These are phyloP conservation scores for Drosophila prostipennis DNA, from an alignment of 2,888 invertebrate genomes.

Conservation along the genomic window DNA sequence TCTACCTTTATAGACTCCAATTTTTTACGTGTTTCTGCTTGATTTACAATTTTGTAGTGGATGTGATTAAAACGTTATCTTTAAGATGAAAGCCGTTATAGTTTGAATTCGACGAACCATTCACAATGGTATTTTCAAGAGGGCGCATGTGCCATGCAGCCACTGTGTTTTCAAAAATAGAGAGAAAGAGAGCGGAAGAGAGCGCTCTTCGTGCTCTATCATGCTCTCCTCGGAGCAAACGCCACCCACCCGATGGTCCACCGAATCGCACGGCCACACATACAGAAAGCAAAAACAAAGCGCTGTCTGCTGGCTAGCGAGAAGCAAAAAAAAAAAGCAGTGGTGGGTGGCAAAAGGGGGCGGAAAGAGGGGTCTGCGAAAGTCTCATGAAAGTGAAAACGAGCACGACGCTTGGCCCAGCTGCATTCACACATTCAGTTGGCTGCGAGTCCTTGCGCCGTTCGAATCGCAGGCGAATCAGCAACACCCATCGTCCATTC, in stretches of 20 bases:
- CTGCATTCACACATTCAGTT: slow-evolving; percentile 74
- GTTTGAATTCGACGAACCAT: background rate
- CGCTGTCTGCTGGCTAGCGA: slow-evolving; percentile 60
- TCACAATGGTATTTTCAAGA: slow-evolving; percentile 4
- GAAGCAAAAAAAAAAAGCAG: slow-evolving; percentile 40
- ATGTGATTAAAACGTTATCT: no score
- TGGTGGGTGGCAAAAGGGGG: background rate
- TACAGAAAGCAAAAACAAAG: slow-evolving; percentile 73
- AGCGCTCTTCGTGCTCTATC: slow-evolving; percentile 13
- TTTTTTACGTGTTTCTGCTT: no score
- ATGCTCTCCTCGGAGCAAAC: slow-evolving; percentile 39
- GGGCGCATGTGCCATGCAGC: slow-evolving; percentile 65
- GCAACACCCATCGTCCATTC: slow-evolving; percentile 19
- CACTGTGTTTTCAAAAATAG: slow-evolving; percentile 32
- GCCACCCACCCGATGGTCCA: slow-evolving; percentile 30
- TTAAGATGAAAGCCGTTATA: background rate
- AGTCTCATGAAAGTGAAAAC: slow-evolving; percentile 75
- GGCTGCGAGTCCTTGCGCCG: slow-evolving; percentile 77
- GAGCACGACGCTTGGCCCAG: slow-evolving; percentile 56
- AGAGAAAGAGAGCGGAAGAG: slow-evolving; percentile 27
- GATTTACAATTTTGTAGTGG: no score
- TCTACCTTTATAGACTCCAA: no score
- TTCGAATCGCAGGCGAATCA: slow-evolving; percentile 50
- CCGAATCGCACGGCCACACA: slow-evolving; percentile 46
- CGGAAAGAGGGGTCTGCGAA: slow-evolving; percentile 63